A percentile compares a stretch with the other conserved stretches of the same genome.
These are phyloP conservation scores for Drosophila mimica DNA, from an alignment of 2,888 invertebrate genomes.

Conservation along the genomic window DNA sequence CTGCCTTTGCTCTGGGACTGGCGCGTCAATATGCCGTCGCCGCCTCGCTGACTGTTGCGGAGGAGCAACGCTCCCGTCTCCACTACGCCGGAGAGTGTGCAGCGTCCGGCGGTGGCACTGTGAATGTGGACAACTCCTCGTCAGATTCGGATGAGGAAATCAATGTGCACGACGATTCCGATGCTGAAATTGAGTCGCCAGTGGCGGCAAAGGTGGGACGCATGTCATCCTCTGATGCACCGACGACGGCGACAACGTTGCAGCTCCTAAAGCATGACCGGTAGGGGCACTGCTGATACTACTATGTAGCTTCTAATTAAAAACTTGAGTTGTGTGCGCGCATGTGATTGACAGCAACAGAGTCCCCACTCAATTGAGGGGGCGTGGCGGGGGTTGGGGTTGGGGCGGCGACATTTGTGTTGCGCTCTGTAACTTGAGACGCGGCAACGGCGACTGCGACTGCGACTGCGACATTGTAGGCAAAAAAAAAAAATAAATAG, in stretches of 20 bases:
- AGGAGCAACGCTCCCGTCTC: conserved; percentile 77
- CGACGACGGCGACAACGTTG: conserved; percentile 62
- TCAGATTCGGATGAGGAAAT: conserved; percentile 89
- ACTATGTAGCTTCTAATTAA: conserved; percentile 68
- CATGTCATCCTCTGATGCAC: conserved; percentile 72
- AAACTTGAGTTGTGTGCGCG: conserved; percentile 81
- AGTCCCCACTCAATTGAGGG: neutral
- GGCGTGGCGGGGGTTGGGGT: conserved; percentile 7
- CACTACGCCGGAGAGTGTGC: conserved; percentile 54
- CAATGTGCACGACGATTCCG: conserved; percentile 91
- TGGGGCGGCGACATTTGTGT: conserved; percentile 55
- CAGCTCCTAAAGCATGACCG: conserved; percentile 85
- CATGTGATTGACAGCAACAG: conserved; percentile 79
- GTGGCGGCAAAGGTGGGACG: conserved; percentile 72
- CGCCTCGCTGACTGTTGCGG: conserved; percentile 83
- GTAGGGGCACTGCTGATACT: conserved; percentile 37
- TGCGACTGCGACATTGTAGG: conserved; percentile 37
- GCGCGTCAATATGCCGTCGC: conserved; percentile 83
- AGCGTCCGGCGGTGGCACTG: conserved; percentile 53
- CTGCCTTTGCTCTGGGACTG: conserved; percentile 85
- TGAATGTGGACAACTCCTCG: conserved; percentile 83
- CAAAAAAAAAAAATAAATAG: conserved; percentile 13
- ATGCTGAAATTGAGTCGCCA: conserved; percentile 78
- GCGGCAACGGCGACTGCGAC: conserved; percentile 25
- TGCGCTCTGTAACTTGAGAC: conserved; percentile 63